Percentiles rank a stretch among this genome's conserved stretches.
Conservation (phyloP, 30 jellyfish, hydroid and myxozoan species). For the Hydractinia echinata region DNA sequence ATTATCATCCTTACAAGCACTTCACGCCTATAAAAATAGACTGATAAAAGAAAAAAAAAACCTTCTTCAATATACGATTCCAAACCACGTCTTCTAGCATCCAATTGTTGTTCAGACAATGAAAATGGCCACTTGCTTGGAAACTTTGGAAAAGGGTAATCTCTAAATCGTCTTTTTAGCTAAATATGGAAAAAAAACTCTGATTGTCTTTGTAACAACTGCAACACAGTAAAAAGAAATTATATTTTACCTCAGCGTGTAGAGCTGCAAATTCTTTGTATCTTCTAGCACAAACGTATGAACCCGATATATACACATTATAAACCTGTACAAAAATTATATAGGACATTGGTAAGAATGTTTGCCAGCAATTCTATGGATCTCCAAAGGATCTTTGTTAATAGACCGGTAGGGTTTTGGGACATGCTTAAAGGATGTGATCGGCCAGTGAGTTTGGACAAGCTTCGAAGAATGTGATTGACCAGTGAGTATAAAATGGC, state of each 20-base stretch:
- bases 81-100: conserved; percentile 74
- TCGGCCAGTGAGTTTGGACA: background rate
- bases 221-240: background rate
- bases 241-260: conserved; percentile 55
- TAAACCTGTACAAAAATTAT: conserved; percentile 51
- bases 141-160: conserved; percentile 73
- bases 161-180: conserved; percentile 77
- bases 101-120: conserved; percentile 90
- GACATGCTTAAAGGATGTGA: background rate
- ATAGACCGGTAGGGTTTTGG: background rate
- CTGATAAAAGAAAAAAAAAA: background rate
- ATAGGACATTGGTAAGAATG: no score
- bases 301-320: conserved; percentile 75
- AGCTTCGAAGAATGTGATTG: background rate
- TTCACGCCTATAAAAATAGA: no score
- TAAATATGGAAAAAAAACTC: background rate
- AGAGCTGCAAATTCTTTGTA: conserved; percentile 75
- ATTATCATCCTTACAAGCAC: no score
- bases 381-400: background rate
- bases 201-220: background rate
- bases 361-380: no score
- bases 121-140: conserved; percentile 98
- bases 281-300: conserved; percentile 67
- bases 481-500: no score
- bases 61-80: conserved; percentile 86